Base-by-base conservation (phyloP, 2,113 vertebrate species). In the Silurus meridionalis region DNA sequence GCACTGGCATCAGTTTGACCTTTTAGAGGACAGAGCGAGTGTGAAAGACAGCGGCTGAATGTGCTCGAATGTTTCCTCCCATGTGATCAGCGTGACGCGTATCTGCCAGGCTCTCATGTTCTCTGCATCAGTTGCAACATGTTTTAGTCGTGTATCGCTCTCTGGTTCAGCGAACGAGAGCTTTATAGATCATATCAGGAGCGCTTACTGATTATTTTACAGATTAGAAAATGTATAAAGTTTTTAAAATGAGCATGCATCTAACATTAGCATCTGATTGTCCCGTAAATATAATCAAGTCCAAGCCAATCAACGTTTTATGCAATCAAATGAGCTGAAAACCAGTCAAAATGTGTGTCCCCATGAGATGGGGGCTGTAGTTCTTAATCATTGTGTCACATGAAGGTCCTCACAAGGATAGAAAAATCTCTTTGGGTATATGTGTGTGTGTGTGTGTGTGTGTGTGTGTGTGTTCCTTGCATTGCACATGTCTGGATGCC, bases 11-110 rank as follows among this genome's bases (percentile, higher is more conserved):
- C 60, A 19, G 23, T 82, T 46, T 87, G 86, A 87, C 88, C 83
- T 89, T 89, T 89, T 83, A 48, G 55, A 46, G 85, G 85, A 89
- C 55, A 78, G 9, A 55, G 46, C 28, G 78, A 61, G 85, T 83
- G 84, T 80, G 64, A 60, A n/a, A 78, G 55, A 60, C 23, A 60
- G 85, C 4, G 77, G 23, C 63, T 50, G 83, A 60, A 53, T 69
- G 50, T 52, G 84, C 21, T 57, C 60, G 13, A 57, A 55, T 78
- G 83, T 46, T 58, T 23, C 75, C 63, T 85, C 85, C 71, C 67
- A 86, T 82, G 67, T 77, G 80, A 78, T 85, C 48, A 13, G 71
- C 17, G 60, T 85, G 83, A 86, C 58, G 52, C 6, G 23, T 86
- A 37, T 82, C 79, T 64, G 28, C 55, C 79, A 25, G 28, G 9